A percentile compares a stretch with the other conserved stretches of the same genome.
Conservation (phyloP, 2,113 vertebrate species). For the Engystomops pustulosus region DNA sequence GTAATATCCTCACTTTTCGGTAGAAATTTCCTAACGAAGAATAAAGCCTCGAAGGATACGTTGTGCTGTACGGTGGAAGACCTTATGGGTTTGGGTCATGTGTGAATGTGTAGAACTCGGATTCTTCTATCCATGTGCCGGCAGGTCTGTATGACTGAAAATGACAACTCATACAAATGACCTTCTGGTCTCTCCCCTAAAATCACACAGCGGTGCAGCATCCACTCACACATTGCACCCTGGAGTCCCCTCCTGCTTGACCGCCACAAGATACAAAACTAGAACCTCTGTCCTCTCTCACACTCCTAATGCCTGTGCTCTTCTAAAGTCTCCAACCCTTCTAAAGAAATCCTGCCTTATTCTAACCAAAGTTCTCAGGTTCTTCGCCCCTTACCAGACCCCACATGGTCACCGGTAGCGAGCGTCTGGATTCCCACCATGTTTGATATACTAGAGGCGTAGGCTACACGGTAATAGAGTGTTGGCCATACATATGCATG, state of each 20-base stretch:
- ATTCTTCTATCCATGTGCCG: background rate
- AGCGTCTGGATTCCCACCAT: background rate
- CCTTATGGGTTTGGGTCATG: background rate
- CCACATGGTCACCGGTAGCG: background rate
- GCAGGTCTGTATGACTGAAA: background rate
- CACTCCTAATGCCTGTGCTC: background rate
- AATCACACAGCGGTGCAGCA: background rate
- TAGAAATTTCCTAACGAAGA: background rate
- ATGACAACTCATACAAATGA: background rate
- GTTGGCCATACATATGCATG: slow-evolving; percentile 19
- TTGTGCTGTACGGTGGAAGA: background rate
- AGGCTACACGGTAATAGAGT: slow-evolving; percentile 11
- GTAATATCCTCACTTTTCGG: background rate
- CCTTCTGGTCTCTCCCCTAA: background rate
- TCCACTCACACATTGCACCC: background rate
- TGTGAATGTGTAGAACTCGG: background rate
- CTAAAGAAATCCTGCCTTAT: background rate
- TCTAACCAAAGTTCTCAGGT: background rate
- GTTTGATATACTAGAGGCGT: slow-evolving; percentile 4
- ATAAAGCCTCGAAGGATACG: background rate
- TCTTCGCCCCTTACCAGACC: background rate
- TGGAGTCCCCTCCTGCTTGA: background rate
- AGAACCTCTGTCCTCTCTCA: background rate
- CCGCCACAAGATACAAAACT: slow-evolving; percentile 20
- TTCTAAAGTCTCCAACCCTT: background rate